A percentile compares a stretch with the other conserved stretches of the same genome.
Conservation (phyloP, 2,113 vertebrate genomes). For the Carassius auratus region DNA sequence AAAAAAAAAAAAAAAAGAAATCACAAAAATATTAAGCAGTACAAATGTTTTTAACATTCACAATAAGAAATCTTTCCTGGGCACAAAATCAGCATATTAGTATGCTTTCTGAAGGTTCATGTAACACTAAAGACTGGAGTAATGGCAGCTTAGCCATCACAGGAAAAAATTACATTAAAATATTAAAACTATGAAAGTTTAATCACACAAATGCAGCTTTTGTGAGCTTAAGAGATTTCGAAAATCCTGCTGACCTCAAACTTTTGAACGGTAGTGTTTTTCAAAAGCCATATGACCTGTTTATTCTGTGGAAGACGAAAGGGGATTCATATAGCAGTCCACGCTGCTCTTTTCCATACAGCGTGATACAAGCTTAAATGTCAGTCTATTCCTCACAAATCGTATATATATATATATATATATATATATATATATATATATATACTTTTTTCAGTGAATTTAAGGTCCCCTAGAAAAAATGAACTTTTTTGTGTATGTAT, state of each 20-base stretch:
- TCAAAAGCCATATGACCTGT: neutral
- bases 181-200: neutral
- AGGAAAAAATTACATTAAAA: neutral
- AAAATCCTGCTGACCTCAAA: neutral
- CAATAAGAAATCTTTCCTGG: no score
- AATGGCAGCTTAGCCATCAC: neutral
- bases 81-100: neutral
- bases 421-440: no score
- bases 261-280: neutral
- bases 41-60: neutral
- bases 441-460: neutral
- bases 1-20: neutral
- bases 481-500: constrained; percentile 25
- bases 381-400: neutral
- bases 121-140: neutral
- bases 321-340: neutral
- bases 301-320: neutral
- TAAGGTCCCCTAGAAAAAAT: neutral
- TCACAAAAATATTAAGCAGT: neutral
- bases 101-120: neutral
- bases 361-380: neutral
- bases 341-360: neutral
- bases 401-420: no score
- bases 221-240: neutral
- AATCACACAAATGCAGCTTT: neutral